phyloP scores from a whole-genome alignment of 2,888 invertebrate genomes.

The Cantharis lateralis region DNA sequence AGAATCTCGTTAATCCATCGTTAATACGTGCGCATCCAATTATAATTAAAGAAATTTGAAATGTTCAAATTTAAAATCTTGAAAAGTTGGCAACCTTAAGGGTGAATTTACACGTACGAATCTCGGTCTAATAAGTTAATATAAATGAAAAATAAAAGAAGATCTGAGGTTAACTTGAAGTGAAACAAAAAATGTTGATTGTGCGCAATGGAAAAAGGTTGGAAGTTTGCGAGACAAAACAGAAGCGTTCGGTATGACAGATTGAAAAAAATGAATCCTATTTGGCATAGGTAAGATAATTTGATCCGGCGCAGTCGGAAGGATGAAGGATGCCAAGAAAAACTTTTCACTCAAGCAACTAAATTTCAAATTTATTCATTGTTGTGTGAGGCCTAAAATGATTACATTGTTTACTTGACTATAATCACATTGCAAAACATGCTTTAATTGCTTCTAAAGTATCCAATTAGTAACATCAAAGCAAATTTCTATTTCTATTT shows the following conservation, averaged over 20 bases:
- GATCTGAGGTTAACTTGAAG: too few relatives aligned
- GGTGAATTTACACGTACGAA: too few relatives aligned
- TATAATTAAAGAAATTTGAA: too few relatives aligned
- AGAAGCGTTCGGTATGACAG: neutral
- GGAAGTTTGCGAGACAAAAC: neutral
- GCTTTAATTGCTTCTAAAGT: neutral
- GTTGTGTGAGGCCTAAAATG: neutral
- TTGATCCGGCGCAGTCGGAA: neutral
- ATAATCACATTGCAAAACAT: neutral
- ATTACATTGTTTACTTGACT: conserved; percentile 1
- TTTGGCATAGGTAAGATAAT: neutral
- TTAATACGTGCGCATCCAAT: too few relatives aligned
- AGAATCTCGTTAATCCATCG: too few relatives aligned
- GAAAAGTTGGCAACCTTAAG: too few relatives aligned
- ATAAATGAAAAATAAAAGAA: too few relatives aligned
- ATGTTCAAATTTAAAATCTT: too few relatives aligned
- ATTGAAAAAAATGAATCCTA: neutral
- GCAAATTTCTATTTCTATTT: neutral
- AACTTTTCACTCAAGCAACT: neutral
- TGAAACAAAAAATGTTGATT: too few relatives aligned
- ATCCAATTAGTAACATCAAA: neutral
- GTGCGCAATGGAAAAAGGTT: neutral
- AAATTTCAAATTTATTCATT: neutral
- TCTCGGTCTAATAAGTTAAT: too few relatives aligned
- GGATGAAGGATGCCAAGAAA: neutral